phyloP scores from a whole-genome alignment of 2,113 vertebrate species.

The Xiphophorus maculatus region DNA sequence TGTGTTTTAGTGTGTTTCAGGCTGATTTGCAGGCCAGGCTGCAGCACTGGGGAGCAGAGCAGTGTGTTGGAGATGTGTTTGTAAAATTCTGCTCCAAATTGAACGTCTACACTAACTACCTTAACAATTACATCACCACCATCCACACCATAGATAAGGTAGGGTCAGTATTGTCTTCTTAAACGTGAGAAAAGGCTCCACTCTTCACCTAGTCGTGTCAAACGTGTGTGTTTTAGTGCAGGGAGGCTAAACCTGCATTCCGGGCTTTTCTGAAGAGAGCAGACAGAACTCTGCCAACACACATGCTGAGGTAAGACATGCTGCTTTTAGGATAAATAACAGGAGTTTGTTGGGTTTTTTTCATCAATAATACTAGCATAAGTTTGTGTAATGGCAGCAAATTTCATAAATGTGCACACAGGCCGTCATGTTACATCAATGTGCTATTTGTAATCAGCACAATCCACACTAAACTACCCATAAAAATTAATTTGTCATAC shows the following conservation, averaged over 20 bases:
- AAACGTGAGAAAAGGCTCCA: too few species aligned
- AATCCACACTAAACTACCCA: background rate
- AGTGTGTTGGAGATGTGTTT: constrained; percentile 82
- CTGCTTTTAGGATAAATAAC: background rate
- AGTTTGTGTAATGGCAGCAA: background rate
- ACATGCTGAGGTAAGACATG: constrained; percentile 84
- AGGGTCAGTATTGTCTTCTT: background rate
- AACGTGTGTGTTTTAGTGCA: constrained; percentile 74
- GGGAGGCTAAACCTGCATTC: constrained; percentile 81
- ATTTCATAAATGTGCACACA: background rate
- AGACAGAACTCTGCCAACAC: constrained; percentile 79
- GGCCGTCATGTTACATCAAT: too few species aligned
- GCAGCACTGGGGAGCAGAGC: constrained; percentile 79
- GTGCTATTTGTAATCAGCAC: background rate
- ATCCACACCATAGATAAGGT: constrained; percentile 86
- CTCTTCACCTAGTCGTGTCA: background rate
- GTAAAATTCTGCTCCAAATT: constrained; percentile 79
- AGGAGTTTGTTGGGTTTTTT: too few species aligned
- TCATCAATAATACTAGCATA: background rate
- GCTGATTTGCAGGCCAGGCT: constrained; percentile 73
- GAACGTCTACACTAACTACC: constrained; percentile 81
- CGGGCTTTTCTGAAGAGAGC: constrained; percentile 85
- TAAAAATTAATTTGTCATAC: background rate
- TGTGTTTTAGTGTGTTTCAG: constrained; percentile 73
- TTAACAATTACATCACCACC: constrained; percentile 84